A percentile compares a stretch with the other conserved stretches of the same genome.
These are phyloP conservation scores for Prorops nasuta DNA, from an alignment of 1,140 invertebrate genomes.

Conservation along the genomic window DNA sequence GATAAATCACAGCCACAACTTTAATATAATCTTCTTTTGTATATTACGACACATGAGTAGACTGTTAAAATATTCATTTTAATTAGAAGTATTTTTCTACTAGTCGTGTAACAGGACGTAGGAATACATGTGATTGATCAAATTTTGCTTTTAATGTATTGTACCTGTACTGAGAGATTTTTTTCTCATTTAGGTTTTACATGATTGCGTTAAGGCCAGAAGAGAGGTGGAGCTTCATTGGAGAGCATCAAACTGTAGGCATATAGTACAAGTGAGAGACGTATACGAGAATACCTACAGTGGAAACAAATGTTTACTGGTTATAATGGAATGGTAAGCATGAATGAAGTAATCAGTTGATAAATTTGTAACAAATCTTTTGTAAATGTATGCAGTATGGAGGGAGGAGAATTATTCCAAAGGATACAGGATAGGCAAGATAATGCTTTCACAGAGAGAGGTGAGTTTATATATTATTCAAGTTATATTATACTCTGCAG, in stretches of 20 bases:
- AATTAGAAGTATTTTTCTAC: too few relatives aligned
- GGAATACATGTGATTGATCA: background rate
- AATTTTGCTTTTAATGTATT: background rate
- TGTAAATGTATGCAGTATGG: constrained; percentile 73
- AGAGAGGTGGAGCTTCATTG: constrained; percentile 96
- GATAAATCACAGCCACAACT: too few relatives aligned
- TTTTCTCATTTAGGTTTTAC: constrained; percentile 68
- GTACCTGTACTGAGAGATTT: constrained; percentile 1
- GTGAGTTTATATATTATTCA: constrained; percentile 51
- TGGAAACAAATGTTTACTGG: constrained; percentile 85
- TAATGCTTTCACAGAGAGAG: constrained; percentile 91
- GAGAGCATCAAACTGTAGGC: constrained; percentile 83
- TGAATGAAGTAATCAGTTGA: constrained; percentile 2
- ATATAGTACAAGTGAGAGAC: constrained; percentile 88
- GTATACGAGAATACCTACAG: constrained; percentile 95
- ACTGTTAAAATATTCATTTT: too few relatives aligned
- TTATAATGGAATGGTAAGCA: constrained; percentile 94
- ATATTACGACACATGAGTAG: too few relatives aligned
- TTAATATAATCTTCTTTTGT: too few relatives aligned
- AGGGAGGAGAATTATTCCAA: constrained; percentile 94
- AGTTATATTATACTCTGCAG: background rate
- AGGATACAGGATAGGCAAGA: constrained; percentile 93
- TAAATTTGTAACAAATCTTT: constrained; percentile 6
- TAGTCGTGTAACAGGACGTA: background rate
- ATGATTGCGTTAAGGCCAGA: constrained; percentile 88